Conservation (phyloP, 2,888 invertebrate genomes). For the Chrysina gloriosa region DNA sequence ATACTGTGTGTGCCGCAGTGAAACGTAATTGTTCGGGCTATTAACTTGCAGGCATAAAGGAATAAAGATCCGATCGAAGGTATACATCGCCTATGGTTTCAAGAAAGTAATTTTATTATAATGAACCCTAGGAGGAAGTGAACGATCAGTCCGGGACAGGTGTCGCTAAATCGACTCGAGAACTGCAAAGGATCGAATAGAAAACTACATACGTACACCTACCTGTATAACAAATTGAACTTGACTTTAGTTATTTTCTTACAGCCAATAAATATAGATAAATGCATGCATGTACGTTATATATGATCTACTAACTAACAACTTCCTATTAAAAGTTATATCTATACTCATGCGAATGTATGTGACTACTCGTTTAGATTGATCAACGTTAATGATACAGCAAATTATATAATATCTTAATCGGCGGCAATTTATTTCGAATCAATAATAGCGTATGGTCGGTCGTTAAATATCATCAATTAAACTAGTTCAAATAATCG, state of each 20-base stretch:
- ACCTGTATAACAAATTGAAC: not conserved
- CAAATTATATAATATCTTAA: conserved; percentile 33
- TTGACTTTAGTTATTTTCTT: not conserved
- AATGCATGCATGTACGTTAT: no score
- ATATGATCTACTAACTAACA: conserved; percentile 8
- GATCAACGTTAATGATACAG: conserved; percentile 5
- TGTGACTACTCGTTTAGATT: conserved; percentile 5
- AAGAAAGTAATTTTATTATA: conserved; percentile 51
- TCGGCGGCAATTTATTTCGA: conserved; percentile 26
- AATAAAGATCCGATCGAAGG: conserved; percentile 35
- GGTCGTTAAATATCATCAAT: conserved; percentile 5
- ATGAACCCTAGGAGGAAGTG: conserved; percentile 52
- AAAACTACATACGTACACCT: not conserved
- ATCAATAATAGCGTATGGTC: conserved; percentile 3
- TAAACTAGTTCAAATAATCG: conserved; percentile 1
- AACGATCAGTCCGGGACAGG: conserved; percentile 52
- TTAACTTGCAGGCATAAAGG: conserved; percentile 5
- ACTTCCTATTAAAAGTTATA: conserved; percentile 19
- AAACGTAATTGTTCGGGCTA: conserved; percentile 1
- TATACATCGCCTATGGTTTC: conserved; percentile 41
- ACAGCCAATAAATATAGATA: not conserved
- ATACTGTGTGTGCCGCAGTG: no score
- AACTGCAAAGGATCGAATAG: not conserved
- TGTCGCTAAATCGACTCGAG: conserved; percentile 46
- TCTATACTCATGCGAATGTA: not conserved